These are phyloP conservation scores for Cygnus buccinator DNA, from an alignment of 2,113 vertebrate species.

Conservation along the genomic window DNA sequence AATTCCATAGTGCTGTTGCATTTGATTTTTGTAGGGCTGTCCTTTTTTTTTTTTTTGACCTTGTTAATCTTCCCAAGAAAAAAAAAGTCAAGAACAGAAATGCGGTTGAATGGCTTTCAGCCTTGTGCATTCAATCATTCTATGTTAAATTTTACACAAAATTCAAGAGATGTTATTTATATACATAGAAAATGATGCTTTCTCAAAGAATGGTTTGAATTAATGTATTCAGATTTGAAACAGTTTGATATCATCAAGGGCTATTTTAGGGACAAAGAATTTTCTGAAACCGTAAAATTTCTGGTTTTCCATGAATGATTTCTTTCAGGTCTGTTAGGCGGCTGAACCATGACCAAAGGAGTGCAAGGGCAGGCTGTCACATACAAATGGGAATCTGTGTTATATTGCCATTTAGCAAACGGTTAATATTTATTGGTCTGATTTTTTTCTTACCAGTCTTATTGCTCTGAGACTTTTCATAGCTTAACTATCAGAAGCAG, in stretches of 20 bases:
- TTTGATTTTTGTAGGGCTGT: not conserved
- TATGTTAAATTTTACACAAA: not conserved
- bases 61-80: not conserved
- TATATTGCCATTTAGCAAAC: not conserved
- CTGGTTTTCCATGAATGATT: not conserved
- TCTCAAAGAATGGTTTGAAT: not conserved
- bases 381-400: not conserved
- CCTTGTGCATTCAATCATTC: not conserved
- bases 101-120: not conserved
- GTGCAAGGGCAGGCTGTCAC: not conserved
- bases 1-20: not conserved
- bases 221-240: not conserved
- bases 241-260: not conserved
- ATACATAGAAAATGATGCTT: not conserved
- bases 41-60: rapidly evolving
- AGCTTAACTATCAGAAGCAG: not conserved
- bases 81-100: not conserved
- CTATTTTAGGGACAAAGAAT: not conserved
- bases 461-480: not conserved
- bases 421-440: not conserved
- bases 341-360: not conserved
- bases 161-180: not conserved
- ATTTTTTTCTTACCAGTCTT: not conserved
- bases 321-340: not conserved
- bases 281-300: not conserved